Conservation (phyloP, 1,140 invertebrate genomes). For the Orussus abietinus region DNA sequence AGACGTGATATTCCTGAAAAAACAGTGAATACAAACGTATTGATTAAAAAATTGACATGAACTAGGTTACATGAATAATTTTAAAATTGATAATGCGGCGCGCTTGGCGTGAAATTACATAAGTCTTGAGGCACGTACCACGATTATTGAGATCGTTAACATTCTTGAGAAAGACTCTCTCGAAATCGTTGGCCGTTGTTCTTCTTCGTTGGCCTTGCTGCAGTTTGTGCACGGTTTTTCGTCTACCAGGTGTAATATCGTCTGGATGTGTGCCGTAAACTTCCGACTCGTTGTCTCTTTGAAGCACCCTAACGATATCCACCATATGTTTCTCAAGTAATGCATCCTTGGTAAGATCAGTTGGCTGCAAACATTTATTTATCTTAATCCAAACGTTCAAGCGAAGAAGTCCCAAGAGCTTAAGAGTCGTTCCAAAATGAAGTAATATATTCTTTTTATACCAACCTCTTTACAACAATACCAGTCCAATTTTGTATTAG, state of each 20-base stretch:
- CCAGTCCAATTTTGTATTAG: slow-evolving; percentile 63
- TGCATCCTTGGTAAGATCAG: slow-evolving; percentile 53
- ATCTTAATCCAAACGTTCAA: slow-evolving; percentile 14
- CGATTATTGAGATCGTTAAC: slow-evolving; percentile 23
- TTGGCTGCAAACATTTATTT: slow-evolving; percentile 30
- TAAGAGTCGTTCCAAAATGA: slow-evolving; percentile 3
- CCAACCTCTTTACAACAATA: slow-evolving; percentile 31
- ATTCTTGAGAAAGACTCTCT: slow-evolving; percentile 35
- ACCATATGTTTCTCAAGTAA: slow-evolving; percentile 58
- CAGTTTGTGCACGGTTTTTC: slow-evolving; percentile 33
- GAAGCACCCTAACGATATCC: slow-evolving; percentile 60
- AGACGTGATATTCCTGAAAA: slow-evolving; percentile 16
- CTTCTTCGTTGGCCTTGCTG: slow-evolving; percentile 23
- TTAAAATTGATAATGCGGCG: no score
- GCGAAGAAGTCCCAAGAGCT: slow-evolving; percentile 4
- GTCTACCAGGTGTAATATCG: slow-evolving; percentile 23
- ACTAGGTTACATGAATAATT: slow-evolving; percentile 3
- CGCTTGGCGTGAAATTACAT: no score
- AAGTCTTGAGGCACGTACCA: no score
- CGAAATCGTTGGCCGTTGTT: slow-evolving; percentile 28
- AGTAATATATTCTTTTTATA: slow-evolving; percentile 15
- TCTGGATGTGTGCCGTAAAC: slow-evolving; percentile 21
- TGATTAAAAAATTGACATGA: not conserved
- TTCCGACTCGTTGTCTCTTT: slow-evolving; percentile 44
- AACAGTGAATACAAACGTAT: slow-evolving; percentile 6